These are phyloP conservation scores for Gambusia yucatana DNA, from an alignment of 2,797 vertebrate species.

Conservation along the genomic window DNA sequence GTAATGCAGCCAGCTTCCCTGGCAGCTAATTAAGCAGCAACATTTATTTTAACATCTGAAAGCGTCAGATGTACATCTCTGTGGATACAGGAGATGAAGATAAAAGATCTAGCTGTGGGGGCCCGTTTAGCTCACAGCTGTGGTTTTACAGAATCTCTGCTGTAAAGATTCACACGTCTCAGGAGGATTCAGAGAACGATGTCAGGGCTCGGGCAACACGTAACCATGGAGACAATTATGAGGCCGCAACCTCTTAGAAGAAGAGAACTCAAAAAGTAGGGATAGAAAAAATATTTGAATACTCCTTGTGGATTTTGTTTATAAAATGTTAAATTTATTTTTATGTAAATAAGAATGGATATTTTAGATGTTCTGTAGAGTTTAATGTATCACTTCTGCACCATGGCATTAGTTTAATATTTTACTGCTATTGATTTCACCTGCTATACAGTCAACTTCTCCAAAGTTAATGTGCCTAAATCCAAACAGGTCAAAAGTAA, in stretches of 20 bases:
- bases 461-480: not conserved
- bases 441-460: not conserved
- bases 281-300: not conserved
- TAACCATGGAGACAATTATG: not conserved
- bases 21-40: conserved; percentile 29
- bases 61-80: conserved; percentile 1
- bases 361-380: not conserved
- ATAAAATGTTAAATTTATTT: not conserved
- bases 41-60: conserved; percentile 30
- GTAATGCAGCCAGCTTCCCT: conserved; percentile 2
- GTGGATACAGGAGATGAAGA: not conserved
- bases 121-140: conserved; percentile 7
- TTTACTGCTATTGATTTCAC: not conserved
- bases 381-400: not conserved
- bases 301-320: not conserved
- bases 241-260: not conserved
- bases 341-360: not conserved
- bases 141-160: conserved; percentile 14
- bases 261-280: not conserved
- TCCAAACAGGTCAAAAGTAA: not conserved
- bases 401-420: not conserved
- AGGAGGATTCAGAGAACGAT: not conserved
- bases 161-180: conserved; percentile 24
- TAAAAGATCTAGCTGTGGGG: conserved; percentile 16
- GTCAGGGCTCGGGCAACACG: not conserved